Percentiles rank a stretch among this genome's conserved stretches.
Conservation (phyloP, 2,113 vertebrate genomes). For the Lota lota region DNA sequence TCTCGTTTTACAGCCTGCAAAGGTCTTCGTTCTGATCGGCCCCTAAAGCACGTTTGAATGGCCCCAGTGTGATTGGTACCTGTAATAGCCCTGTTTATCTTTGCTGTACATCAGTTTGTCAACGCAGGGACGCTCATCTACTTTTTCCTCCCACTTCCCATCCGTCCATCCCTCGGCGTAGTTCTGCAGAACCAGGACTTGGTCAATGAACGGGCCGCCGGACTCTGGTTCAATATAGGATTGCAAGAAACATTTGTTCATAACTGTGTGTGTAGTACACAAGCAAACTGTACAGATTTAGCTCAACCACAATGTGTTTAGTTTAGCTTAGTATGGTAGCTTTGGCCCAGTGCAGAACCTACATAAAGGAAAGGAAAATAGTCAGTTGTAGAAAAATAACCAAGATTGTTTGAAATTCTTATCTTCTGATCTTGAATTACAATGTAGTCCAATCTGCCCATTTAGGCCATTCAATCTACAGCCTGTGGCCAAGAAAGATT, state of each 20-base stretch:
- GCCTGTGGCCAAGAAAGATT: too few species aligned
- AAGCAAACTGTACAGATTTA: neutral
- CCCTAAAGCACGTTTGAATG: too few species aligned
- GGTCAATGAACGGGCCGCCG: conserved; percentile 92
- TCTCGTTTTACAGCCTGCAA: too few species aligned
- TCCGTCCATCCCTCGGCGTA: conserved; percentile 95
- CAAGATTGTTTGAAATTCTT: too few species aligned
- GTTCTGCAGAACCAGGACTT: conserved; percentile 88
- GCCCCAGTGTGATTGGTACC: conserved; percentile 60
- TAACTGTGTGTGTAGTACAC: neutral
- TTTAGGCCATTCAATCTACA: too few species aligned
- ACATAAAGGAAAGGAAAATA: too few species aligned
- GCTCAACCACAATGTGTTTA: neutral
- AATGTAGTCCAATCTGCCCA: too few species aligned
- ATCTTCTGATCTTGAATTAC: too few species aligned
- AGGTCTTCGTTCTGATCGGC: too few species aligned
- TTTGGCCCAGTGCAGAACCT: neutral
- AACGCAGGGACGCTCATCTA: conserved; percentile 83
- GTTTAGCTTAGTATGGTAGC: neutral
- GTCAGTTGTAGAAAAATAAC: too few species aligned
- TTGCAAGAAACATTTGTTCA: conserved; percentile 8
- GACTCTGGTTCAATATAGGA: conserved; percentile 75
- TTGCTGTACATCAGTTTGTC: conserved; percentile 84
- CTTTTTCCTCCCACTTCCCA: conserved; percentile 94
- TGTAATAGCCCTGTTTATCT: conserved; percentile 90